A percentile compares a stretch with the other conserved stretches of the same genome.
Conservation (phyloP, 2,797 vertebrate species). For the Adrianichthys oophorus region DNA sequence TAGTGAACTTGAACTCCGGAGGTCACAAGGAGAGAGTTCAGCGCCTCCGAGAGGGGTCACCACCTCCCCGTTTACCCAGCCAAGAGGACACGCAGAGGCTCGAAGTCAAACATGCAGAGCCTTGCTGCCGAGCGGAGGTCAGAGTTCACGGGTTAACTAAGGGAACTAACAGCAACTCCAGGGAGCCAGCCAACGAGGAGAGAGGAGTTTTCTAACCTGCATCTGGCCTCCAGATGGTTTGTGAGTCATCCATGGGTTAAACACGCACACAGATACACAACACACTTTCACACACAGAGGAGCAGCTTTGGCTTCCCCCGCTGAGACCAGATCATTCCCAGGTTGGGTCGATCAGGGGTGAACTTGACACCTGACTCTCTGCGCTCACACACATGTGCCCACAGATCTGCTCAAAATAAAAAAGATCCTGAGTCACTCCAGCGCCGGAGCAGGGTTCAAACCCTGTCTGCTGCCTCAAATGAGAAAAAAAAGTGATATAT, state of each 20-base stretch:
- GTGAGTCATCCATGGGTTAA: conserved; percentile 71
- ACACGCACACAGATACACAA: conserved; percentile 46
- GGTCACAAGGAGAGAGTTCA: conserved; percentile 53
- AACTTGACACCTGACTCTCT: conserved; percentile 74
- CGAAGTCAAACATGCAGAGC: conserved; percentile 9
- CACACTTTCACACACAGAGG: conserved; percentile 38
- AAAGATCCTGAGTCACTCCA: conserved; percentile 49
- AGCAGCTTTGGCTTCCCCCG: conserved; percentile 65
- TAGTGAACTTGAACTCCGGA: conserved; percentile 72
- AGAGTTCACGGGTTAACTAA: conserved; percentile 71
- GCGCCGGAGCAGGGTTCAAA: conserved; percentile 47
- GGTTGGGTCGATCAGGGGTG: conserved; percentile 68
- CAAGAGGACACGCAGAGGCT: conserved; percentile 28
- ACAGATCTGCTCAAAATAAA: conserved; percentile 8
- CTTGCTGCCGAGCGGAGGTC: conserved; percentile 32
- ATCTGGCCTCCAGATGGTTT: conserved; percentile 77
- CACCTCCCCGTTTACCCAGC: conserved; percentile 42
- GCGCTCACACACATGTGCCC: background rate
- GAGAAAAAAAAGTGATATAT: conserved; percentile 22
- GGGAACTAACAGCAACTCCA: conserved; percentile 60
- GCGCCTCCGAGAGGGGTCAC: conserved; percentile 35
- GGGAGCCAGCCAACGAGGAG: conserved; percentile 19
- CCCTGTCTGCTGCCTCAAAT: conserved; percentile 13
- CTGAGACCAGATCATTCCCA: conserved; percentile 73
- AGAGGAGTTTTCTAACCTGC: conserved; percentile 60